Percentiles rank a stretch among this genome's conserved stretches.
Evolutionary conservation across 2,113 vertebrate species (phyloP).

Genomic region (Brachionichthys hirsutus): DNA sequence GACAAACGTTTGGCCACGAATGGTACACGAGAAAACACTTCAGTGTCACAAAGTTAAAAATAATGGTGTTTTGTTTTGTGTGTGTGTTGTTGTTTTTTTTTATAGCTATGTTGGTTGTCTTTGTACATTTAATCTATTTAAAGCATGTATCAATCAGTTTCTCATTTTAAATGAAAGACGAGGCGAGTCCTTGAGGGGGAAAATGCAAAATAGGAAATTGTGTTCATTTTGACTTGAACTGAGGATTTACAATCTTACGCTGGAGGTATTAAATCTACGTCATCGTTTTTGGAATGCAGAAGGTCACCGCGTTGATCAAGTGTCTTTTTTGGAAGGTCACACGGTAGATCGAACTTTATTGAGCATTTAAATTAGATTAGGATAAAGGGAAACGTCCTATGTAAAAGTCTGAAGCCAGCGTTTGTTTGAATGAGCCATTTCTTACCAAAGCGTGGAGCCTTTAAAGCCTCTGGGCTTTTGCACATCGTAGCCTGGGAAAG

Average conservation of each 20-base stretch:
- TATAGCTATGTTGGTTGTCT: constrained; percentile 33
- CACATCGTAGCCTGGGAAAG: constrained; percentile 39
- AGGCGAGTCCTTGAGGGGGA: constrained; percentile 18
- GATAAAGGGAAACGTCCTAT: constrained; percentile 56
- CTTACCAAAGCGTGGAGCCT: constrained; percentile 57
- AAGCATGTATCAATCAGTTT: constrained; percentile 69
- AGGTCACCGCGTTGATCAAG: constrained; percentile 1
- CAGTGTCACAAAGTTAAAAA: constrained; percentile 44
- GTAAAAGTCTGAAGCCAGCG: constrained; percentile 23
- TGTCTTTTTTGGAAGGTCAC: constrained; percentile 22
- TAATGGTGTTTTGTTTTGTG: constrained; percentile 28
- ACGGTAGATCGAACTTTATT: constrained; percentile 30
- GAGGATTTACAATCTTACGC: constrained; percentile 26
- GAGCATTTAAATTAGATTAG: constrained; percentile 18
- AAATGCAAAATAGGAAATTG: constrained; percentile 43
- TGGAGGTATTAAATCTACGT: constrained; percentile 8
- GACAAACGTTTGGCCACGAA: constrained; percentile 46
- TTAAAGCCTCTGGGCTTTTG: constrained; percentile 44
- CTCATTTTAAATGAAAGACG: constrained; percentile 24
- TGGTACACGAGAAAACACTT: constrained; percentile 64
- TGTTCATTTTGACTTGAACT: constrained; percentile 31
- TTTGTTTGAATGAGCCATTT: constrained; percentile 50
- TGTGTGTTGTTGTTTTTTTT: constrained; percentile 16
- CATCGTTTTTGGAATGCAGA: neutral
- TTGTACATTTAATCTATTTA: constrained; percentile 70